These are phyloP conservation scores for Heliothis subflexa DNA, from an alignment of 1,140 invertebrate species.

Conservation along the genomic window DNA sequence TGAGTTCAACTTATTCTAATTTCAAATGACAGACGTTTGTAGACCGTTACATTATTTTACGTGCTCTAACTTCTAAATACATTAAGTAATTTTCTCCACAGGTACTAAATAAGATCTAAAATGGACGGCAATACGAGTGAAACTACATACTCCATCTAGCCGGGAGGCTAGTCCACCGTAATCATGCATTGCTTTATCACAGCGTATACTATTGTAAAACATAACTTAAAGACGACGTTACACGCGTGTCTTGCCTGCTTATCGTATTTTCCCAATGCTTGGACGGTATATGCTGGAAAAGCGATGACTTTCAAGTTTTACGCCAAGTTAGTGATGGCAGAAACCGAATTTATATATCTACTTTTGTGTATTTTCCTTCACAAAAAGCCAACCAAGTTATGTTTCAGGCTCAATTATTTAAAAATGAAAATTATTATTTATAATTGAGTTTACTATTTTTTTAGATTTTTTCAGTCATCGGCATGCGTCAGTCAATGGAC, in stretches of 20 bases:
- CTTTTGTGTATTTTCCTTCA: no score
- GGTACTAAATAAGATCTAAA: conserved; percentile 24
- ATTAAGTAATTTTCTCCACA: background rate
- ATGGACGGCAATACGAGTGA: conserved; percentile 25
- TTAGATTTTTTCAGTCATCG: background rate
- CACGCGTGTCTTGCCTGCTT: background rate
- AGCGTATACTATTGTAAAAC: conserved; percentile 58
- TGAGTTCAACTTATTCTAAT: no score
- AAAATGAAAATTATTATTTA: background rate
- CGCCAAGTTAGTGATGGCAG: background rate
- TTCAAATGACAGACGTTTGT: background rate
- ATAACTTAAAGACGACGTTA: conserved; percentile 33
- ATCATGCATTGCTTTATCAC: conserved; percentile 73
- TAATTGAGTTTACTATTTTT: background rate
- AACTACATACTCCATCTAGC: background rate
- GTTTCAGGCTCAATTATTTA: background rate
- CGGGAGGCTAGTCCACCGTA: conserved; percentile 39
- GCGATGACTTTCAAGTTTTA: background rate
- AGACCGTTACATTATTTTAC: background rate
- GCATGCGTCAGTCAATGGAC: background rate
- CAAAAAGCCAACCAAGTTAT: no score
- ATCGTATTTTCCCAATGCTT: background rate
- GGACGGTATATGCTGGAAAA: background rate
- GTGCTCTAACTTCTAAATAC: background rate
- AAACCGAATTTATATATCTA: no score